Evolutionary conservation across 2,113 vertebrate species (phyloP), one percentile per base, ranked within the genome.

Genomic region (Microcebus tavaratra): DNA sequence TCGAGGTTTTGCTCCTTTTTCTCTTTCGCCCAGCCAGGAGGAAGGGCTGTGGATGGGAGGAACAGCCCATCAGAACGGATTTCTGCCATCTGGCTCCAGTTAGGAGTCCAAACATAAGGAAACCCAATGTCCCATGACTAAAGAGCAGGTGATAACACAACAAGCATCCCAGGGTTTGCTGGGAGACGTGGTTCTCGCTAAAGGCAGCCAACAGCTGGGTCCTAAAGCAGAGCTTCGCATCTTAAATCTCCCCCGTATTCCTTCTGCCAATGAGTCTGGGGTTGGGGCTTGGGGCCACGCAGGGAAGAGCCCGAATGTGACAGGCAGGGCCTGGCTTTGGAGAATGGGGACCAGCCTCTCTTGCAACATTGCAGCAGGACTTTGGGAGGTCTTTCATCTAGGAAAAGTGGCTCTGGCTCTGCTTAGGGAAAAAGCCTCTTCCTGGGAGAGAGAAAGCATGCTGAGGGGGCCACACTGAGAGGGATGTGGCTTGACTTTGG

Each of bases 21-120:
- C 99, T 98, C 96, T 99, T 99, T 42, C 99, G 98, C 42, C 99
- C 99, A 10, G 99, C 99, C 98, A 99, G 99, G 29, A 99, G 98
- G 98, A 99, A 99, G 27, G 99, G 98, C 99, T 98, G 63, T 42
- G 63, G 83, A 34, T 45, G 50, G 82, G 76, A 97, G 34, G 31
- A 65, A 95, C 0, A 76, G 75, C 15, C 15, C 18, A 65, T 97
- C n/a, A 93, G 55, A 81, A 76, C 29, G 8, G 3, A 88, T n/a
- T 94, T 88, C 84, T 17, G 34, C 5, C 31, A 86, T 73, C 50
- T 86, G 87, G 23, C n/a, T 86, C 81, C 42, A 63, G 15, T 57
- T 57, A 48, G 72, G 61, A 36, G 17, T 42, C 42, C 23, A 67
- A 53, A 96, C 48, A 67, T 50, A 31, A 91, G 29, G 57, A 88